Evolutionary conservation across 2,113 vertebrate species (phyloP).

Genomic region (Alligator mississippiensis): DNA sequence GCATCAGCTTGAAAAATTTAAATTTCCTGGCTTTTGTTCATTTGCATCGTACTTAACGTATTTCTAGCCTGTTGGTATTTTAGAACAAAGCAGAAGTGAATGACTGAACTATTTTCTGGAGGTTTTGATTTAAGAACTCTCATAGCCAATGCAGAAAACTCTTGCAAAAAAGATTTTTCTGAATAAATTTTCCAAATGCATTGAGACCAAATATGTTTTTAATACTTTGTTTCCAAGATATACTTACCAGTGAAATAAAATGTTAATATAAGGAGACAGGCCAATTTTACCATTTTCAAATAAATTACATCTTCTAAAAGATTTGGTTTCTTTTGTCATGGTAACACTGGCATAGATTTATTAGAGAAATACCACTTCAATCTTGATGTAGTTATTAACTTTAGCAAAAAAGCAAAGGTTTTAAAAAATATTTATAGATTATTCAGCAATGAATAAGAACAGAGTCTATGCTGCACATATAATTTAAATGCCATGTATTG

Average conservation of each 20-base stretch:
- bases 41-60: slow-evolving; percentile 24
- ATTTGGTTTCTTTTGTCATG: not conserved
- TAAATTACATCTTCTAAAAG: not conserved
- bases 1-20: not conserved
- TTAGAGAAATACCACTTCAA: not conserved
- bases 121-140: not conserved
- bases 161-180: not conserved
- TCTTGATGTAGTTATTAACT: not conserved
- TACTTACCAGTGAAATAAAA: not conserved
- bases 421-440: not conserved
- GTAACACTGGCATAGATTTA: not conserved
- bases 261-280: not conserved
- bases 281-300: not conserved
- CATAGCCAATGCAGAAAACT: not conserved
- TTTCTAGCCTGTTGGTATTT: slow-evolving; percentile 3
- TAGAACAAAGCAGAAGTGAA: not conserved
- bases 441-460: not conserved
- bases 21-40: slow-evolving; percentile 12
- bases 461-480: not conserved
- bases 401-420: not conserved
- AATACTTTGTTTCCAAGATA: not conserved
- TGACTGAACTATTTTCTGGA: not conserved
- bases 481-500: not conserved
- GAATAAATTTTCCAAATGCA: not conserved
- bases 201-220: not conserved